These are phyloP conservation scores for Ciconia boyciana DNA, from an alignment of 2,113 vertebrate species.

Conservation along the genomic window DNA sequence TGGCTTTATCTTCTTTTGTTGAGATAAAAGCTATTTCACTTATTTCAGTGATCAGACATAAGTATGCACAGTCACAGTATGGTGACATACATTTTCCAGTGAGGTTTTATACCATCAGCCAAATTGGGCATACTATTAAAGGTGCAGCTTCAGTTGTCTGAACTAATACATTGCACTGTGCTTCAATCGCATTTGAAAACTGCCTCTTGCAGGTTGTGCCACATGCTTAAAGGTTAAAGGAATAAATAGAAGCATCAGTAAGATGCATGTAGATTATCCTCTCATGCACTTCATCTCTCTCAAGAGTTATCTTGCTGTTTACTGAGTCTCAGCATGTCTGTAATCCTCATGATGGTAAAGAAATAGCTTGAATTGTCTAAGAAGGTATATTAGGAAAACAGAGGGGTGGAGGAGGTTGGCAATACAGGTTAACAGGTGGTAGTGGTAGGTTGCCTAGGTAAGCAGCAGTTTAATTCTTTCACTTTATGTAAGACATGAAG, in stretches of 20 bases:
- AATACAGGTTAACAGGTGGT: background rate
- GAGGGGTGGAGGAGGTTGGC: background rate
- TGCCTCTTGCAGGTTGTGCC: background rate
- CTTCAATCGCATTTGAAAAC: background rate
- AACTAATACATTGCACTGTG: background rate
- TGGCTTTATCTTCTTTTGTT: background rate
- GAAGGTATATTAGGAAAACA: background rate
- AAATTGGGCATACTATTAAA: background rate
- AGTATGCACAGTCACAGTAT: background rate
- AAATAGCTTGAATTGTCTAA: background rate
- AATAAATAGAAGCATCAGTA: background rate
- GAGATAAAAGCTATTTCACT: background rate
- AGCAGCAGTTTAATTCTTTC: background rate
- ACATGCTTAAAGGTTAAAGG: background rate
- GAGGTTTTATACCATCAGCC: background rate
- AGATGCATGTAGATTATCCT: background rate
- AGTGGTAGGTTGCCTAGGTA: background rate
- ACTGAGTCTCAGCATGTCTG: background rate
- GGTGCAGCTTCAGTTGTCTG: background rate
- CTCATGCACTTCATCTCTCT: background rate
- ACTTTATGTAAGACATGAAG: background rate
- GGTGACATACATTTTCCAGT: background rate
- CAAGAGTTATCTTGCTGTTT: background rate
- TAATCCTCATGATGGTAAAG: background rate
- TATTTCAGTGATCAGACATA: background rate